Conservation (phyloP, 2,113 vertebrate species). For the Rhinopomastus cyanomelas region DNA sequence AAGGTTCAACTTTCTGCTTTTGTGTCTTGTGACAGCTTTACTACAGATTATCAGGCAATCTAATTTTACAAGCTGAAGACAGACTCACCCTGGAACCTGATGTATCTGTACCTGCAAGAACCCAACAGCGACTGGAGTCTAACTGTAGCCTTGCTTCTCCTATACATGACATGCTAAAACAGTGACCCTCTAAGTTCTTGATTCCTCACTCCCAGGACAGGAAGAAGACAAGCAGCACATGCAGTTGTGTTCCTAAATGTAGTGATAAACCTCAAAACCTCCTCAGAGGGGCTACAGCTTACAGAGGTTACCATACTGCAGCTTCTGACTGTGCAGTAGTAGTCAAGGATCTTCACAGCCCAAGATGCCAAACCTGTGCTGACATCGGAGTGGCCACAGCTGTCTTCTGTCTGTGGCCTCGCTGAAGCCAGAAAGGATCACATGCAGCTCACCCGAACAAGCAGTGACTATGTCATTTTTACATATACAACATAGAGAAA, state of each 20-base stretch:
- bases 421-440: neutral
- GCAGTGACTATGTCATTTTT: neutral
- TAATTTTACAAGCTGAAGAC: slow-evolving; percentile 30
- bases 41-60: neutral
- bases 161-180: accelerated
- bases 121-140: accelerated
- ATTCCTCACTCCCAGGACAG: neutral
- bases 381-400: neutral
- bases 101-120: neutral
- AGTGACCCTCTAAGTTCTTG: neutral
- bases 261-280: neutral
- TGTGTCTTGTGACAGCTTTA: neutral
- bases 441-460: accelerated
- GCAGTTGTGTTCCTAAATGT: neutral
- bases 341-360: neutral
- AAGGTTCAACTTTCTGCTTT: neutral
- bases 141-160: neutral
- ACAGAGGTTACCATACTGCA: accelerated
- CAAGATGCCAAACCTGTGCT: neutral
- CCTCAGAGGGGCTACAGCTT: neutral
- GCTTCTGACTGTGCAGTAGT: neutral
- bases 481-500: neutral
- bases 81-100: neutral
- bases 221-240: neutral
- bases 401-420: neutral